phyloP scores from a whole-genome alignment of 1,140 invertebrate genomes.

The Anadara kagoshimensis region DNA sequence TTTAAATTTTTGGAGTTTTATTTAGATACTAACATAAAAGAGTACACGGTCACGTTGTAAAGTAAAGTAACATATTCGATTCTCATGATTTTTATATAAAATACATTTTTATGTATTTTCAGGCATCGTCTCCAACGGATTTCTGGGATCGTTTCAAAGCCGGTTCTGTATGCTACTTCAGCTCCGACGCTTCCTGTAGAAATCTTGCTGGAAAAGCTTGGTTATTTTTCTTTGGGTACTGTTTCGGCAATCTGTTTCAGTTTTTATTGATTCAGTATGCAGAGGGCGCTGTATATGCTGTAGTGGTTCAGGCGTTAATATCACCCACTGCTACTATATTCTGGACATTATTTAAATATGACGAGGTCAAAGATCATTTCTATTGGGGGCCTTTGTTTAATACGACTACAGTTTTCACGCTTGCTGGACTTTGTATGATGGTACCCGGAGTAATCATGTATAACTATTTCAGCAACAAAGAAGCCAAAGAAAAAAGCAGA shows the following conservation, averaged over 20 bases:
- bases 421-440: slow-evolving; percentile 45
- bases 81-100: too few species aligned
- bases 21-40: too few species aligned
- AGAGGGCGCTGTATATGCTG: slow-evolving; percentile 53
- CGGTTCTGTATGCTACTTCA: slow-evolving; percentile 45
- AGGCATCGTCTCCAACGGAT: slow-evolving; percentile 36
- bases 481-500: slow-evolving; percentile 25
- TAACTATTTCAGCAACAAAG: slow-evolving; percentile 53
- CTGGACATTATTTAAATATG: slow-evolving; percentile 53
- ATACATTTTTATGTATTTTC: slow-evolving; percentile 20
- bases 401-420: slow-evolving; percentile 47
- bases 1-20: too few species aligned
- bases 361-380: slow-evolving; percentile 30
- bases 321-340: slow-evolving; percentile 52
- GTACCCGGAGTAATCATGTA: slow-evolving; percentile 53
- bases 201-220: slow-evolving; percentile 45
- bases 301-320: slow-evolving; percentile 47
- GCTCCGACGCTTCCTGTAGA: slow-evolving; percentile 34
- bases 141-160: slow-evolving; percentile 31
- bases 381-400: slow-evolving; percentile 47
- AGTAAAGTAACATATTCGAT: too few species aligned
- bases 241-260: slow-evolving; percentile 52
- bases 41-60: slow-evolving; percentile 8
- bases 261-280: slow-evolving; percentile 52
- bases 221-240: slow-evolving; percentile 49